phyloP scores from a whole-genome alignment of 2,888 invertebrate genomes.

The Anoplius nigerrimus region DNA sequence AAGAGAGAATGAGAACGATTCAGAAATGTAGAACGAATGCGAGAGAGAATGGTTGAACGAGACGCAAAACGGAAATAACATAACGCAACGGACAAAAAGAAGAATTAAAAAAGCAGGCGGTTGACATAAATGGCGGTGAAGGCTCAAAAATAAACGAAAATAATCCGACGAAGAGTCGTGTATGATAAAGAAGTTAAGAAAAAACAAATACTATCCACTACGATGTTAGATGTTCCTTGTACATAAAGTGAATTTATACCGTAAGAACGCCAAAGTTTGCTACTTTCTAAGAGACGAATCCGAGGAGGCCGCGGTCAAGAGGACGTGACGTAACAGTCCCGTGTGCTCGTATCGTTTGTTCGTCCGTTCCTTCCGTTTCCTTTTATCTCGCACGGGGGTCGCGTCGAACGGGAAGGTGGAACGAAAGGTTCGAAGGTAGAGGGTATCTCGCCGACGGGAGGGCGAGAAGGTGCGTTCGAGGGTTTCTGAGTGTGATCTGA shows the following conservation, averaged over 20 bases:
- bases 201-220: slow-evolving; percentile 61
- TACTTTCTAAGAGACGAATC: slow-evolving; percentile 58
- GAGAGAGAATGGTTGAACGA: no score
- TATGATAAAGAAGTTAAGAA: slow-evolving; percentile 45
- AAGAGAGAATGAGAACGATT: slow-evolving; percentile 14
- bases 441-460: no score
- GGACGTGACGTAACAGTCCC: slow-evolving; percentile 16
- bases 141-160: slow-evolving; percentile 53
- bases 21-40: no score
- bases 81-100: slow-evolving; percentile 29
- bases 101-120: slow-evolving; percentile 40
- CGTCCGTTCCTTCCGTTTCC: slow-evolving; percentile 29
- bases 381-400: no score
- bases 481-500: no score
- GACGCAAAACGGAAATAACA: slow-evolving; percentile 16
- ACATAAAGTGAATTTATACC: slow-evolving; percentile 66
- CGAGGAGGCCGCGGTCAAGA: background rate
- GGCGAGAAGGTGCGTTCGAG: no score
- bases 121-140: slow-evolving; percentile 25
- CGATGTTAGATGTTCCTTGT: slow-evolving; percentile 71
- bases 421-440: slow-evolving; percentile 7
- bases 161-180: slow-evolving; percentile 58
- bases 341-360: slow-evolving; percentile 51
- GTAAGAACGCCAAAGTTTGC: slow-evolving; percentile 63
- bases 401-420: slow-evolving; percentile 31